Conservation (phyloP, 2,888 invertebrate species). For the Phyllotreta cruciferae region DNA sequence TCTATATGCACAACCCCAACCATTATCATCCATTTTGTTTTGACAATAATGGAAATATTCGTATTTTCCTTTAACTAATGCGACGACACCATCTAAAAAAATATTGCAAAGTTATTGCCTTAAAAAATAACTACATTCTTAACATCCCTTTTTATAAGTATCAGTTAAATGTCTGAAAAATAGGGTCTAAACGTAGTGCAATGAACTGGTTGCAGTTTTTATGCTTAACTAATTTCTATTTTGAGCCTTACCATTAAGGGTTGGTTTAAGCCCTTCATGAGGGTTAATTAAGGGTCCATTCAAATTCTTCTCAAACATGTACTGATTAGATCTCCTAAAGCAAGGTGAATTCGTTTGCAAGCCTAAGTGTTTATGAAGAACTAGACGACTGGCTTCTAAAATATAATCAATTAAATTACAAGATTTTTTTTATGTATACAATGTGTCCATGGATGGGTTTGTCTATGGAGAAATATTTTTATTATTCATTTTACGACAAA, state of each 20-base stretch:
- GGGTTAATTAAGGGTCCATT: constrained; percentile 72
- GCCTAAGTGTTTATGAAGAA: constrained; percentile 75
- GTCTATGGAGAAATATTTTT: too few species aligned
- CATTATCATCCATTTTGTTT: constrained; percentile 90
- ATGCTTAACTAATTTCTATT: too few species aligned
- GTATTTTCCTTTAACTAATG: constrained; percentile 83
- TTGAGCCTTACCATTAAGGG: constrained; percentile 53
- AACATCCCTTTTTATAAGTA: constrained; percentile 5
- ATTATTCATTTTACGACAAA: too few species aligned
- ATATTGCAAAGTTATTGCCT: too few species aligned
- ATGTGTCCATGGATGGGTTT: too few species aligned
- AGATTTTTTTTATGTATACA: background rate
- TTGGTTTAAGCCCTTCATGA: constrained; percentile 66
- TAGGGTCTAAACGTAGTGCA: background rate
- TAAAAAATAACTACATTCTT: background rate
- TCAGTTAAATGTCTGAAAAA: background rate
- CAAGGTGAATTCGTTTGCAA: constrained; percentile 73
- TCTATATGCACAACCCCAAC: constrained; percentile 99
- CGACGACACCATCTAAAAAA: constrained; percentile 61
- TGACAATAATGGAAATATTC: constrained; percentile 97
- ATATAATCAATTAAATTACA: constrained; percentile 32
- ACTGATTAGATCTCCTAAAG: constrained; percentile 77
- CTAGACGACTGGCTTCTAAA: constrained; percentile 70
- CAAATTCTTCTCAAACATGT: constrained; percentile 63
- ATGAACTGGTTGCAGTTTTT: background rate